A percentile compares a stretch with the other conserved stretches of the same genome.
These are phyloP conservation scores for Drosophila formosana DNA, from an alignment of 2,888 invertebrate genomes.

Conservation along the genomic window DNA sequence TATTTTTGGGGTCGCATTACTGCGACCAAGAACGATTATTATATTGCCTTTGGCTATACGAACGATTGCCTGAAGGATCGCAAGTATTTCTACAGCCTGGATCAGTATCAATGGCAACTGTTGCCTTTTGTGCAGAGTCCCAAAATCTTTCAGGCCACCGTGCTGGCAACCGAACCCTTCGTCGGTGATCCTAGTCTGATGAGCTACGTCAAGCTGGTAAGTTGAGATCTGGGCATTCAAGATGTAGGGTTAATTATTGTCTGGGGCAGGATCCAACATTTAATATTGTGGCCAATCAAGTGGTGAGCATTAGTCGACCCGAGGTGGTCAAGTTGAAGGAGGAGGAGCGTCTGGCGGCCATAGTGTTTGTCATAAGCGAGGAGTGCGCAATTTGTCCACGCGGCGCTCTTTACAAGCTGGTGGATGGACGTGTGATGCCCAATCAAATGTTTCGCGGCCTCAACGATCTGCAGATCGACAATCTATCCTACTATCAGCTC, in stretches of 20 bases:
- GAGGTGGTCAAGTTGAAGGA: constrained; percentile 89
- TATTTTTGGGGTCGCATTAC: constrained; percentile 95
- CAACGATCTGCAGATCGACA: constrained; percentile 88
- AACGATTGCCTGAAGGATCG: constrained; percentile 90
- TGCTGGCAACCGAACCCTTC: constrained; percentile 80
- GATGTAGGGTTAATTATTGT: background rate
- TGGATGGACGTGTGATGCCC: constrained; percentile 89
- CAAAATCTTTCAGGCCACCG: constrained; percentile 83
- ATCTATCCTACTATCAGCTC: constrained; percentile 91
- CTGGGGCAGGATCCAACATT: constrained; percentile 85
- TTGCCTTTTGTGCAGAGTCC: constrained; percentile 85
- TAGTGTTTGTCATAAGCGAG: constrained; percentile 89
- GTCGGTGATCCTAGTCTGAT: constrained; percentile 81
- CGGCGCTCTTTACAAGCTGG: constrained; percentile 90
- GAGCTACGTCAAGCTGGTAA: constrained; percentile 79
- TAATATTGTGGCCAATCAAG: constrained; percentile 85
- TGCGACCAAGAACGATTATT: constrained; percentile 92
- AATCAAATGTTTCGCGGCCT: constrained; percentile 91
- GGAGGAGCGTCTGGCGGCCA: constrained; percentile 91
- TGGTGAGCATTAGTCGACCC: constrained; percentile 84
- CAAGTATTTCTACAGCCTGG: constrained; percentile 91
- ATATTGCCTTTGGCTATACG: constrained; percentile 91
- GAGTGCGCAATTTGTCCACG: constrained; percentile 92
- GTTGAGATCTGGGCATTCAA: background rate
- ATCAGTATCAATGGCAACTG: constrained; percentile 90